phyloP scores from a whole-genome alignment of 2,113 vertebrate species.

The Heterochromis multidens region DNA sequence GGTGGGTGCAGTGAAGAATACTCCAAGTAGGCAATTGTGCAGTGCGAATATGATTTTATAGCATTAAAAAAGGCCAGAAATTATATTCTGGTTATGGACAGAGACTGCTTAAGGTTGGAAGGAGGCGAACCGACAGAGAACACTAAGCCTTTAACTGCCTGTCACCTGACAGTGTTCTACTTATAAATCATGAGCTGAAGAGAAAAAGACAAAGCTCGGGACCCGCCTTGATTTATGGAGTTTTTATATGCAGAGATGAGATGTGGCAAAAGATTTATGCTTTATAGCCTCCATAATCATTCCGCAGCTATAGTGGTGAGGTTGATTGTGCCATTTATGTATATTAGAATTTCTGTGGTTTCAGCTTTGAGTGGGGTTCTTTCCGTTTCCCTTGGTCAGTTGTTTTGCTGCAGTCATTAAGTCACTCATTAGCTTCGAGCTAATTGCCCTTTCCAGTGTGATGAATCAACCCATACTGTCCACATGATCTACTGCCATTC shows the following conservation, averaged over 20 bases:
- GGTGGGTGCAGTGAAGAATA: not conserved
- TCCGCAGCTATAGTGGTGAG: not conserved
- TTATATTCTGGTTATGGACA: not conserved
- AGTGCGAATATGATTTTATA: not conserved
- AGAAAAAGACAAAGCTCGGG: not conserved
- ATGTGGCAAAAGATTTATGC: conserved; percentile 42
- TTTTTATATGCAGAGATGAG: conserved; percentile 31
- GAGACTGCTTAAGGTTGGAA: not conserved
- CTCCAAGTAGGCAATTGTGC: not conserved
- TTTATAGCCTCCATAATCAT: conserved; percentile 6
- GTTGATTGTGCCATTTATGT: not conserved
- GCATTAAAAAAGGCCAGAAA: not conserved
- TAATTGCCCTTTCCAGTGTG: conserved; percentile 32
- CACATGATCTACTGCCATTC: not conserved
- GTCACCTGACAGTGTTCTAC: not conserved
- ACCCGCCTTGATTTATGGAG: conserved; percentile 26
- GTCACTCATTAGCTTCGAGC: conserved; percentile 49
- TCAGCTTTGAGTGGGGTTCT: conserved; percentile 18
- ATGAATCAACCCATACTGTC: conserved; percentile 23
- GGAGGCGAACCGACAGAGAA: not conserved
- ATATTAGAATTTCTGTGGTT: not conserved
- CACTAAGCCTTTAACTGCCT: not conserved
- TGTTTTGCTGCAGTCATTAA: conserved; percentile 58
- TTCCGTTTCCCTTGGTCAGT: conserved; percentile 6
- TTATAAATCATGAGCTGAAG: conserved; percentile 9